Percentiles rank a stretch among this genome's conserved stretches.
Evolutionary conservation across 2,797 vertebrate genomes (phyloP).

Genomic region (Enteromius argenteus): DNA sequence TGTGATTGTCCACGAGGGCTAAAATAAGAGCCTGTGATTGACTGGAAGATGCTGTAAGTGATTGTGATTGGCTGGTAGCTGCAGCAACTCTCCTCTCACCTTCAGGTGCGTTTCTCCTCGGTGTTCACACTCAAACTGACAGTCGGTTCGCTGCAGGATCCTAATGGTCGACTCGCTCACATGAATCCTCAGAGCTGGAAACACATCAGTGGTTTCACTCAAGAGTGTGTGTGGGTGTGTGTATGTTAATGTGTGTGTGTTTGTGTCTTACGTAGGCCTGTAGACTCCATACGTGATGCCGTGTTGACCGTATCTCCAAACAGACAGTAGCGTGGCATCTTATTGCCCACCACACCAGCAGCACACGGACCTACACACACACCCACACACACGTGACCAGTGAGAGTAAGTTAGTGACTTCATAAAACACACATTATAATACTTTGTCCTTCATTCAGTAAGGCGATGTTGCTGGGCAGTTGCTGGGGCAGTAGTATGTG

Average conservation of each 20-base stretch:
- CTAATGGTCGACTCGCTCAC: slow-evolving; percentile 89
- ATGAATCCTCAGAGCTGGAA: slow-evolving; percentile 91
- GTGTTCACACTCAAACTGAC: slow-evolving; percentile 87
- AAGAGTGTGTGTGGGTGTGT: background rate
- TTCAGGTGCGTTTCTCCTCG: slow-evolving; percentile 95
- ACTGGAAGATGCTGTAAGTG: background rate
- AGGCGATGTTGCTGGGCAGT: no score
- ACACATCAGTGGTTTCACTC: background rate
- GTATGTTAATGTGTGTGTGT: slow-evolving; percentile 30
- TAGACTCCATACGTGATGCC: slow-evolving; percentile 95
- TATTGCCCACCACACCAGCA: slow-evolving; percentile 94
- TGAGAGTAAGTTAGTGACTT: background rate
- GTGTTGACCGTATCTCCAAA: slow-evolving; percentile 97
- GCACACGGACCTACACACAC: slow-evolving; percentile 88
- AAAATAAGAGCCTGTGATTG: background rate
- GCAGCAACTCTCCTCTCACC: slow-evolving; percentile 74
- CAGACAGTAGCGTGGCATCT: slow-evolving; percentile 97
- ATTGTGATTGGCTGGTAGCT: background rate
- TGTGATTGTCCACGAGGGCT: background rate
- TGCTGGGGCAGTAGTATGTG: background rate
- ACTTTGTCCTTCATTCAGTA: no score
- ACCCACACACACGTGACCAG: background rate
- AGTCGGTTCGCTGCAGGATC: slow-evolving; percentile 91
- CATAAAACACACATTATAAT: background rate
- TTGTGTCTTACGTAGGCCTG: slow-evolving; percentile 88